Evolutionary conservation across 1,140 invertebrate genomes (phyloP).

Genomic region (Lanistes nyassanus): DNA sequence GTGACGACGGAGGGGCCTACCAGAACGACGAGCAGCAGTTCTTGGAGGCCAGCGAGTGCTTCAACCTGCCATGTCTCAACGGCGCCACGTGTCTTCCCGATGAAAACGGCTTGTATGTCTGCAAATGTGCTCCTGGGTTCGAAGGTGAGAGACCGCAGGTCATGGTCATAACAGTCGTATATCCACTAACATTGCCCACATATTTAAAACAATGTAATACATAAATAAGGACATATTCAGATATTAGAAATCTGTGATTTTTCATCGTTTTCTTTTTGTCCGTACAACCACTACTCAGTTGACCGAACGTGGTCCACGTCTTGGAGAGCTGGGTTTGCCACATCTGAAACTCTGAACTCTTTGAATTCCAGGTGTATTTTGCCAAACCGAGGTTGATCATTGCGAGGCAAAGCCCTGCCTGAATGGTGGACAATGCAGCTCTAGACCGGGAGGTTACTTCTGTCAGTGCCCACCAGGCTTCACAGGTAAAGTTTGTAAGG

Average conservation of each 20-base stretch:
- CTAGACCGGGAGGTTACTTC: conserved; percentile 86
- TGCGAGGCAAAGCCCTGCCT: conserved; percentile 94
- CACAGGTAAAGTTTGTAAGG: conserved; percentile 46
- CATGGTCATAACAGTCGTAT: no score
- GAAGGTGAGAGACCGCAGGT: conserved; percentile 52
- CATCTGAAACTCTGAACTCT: no score
- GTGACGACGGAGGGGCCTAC: conserved; percentile 15
- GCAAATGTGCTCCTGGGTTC: conserved; percentile 47
- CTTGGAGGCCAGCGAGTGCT: conserved; percentile 37
- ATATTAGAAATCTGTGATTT: no score
- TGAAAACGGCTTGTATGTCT: conserved; percentile 35
- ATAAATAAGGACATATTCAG: no score
- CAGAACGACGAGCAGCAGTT: conserved; percentile 26
- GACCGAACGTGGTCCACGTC: no score
- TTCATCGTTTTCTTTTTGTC: no score
- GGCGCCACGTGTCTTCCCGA: conserved; percentile 41
- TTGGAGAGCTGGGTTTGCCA: no score
- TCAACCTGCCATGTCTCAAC: conserved; percentile 45
- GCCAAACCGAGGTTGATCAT: conserved; percentile 69
- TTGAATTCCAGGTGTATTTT: conserved; percentile 37
- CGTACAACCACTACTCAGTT: no score
- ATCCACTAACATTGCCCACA: no score
- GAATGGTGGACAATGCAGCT: conserved; percentile 86
- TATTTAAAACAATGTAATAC: no score
- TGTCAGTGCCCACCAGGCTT: conserved; percentile 84